Evolutionary conservation across 2,797 vertebrate genomes (phyloP), one percentile per base, ranked within the genome.

Genomic region (Coendou prehensilis): DNA sequence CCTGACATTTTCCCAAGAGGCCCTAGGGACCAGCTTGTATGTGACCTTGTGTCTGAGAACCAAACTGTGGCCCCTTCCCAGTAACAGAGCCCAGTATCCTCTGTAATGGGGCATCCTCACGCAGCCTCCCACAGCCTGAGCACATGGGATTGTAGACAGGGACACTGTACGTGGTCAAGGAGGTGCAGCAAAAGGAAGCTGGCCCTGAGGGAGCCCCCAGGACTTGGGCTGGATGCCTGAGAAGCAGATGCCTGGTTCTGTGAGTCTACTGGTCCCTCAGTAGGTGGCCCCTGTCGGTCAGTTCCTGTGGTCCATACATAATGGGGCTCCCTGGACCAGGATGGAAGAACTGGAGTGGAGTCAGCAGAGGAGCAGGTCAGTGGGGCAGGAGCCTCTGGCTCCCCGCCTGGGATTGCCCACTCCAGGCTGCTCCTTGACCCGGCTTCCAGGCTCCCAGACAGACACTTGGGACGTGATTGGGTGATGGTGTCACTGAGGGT

Each of bases 171-270:
- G 57, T 50, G 37, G 64, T 56, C 11, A 1, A 15, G n/a, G 52
- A 76, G 59, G 41, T 30, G 54, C 15, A 1, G 45, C 9, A 5
- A 18, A 37, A 2, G 0, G 17, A 18, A n/a, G 33, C 23, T 57
- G 30, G 69, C 22, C 20, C 10, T 15, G 30, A 2, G 0, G 26
- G 57, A 76, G 23, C 33, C 30, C 13, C 10, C 17, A 33, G 75
- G 52, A 50, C 37, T 10, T 3, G 0, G 23, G 3, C 30, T 10
- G 2, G 1, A 59, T 8, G 0, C 7, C 73, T 47, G 22, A 26
- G 41, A n/a, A 45, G 23, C 26, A 23, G 26, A 61, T 0, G 0
- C 37, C 37, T 54, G 14, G 56, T 17, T 14, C 33, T 18, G 1
- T 11, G 64, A 85, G 23, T n/a, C 30, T 41, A 20, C 41, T 22